Percentiles rank a stretch among this genome's conserved stretches.
phyloP scores from a whole-genome alignment of 2,797 vertebrate genomes.

The Basileuterus tristriatus region DNA sequence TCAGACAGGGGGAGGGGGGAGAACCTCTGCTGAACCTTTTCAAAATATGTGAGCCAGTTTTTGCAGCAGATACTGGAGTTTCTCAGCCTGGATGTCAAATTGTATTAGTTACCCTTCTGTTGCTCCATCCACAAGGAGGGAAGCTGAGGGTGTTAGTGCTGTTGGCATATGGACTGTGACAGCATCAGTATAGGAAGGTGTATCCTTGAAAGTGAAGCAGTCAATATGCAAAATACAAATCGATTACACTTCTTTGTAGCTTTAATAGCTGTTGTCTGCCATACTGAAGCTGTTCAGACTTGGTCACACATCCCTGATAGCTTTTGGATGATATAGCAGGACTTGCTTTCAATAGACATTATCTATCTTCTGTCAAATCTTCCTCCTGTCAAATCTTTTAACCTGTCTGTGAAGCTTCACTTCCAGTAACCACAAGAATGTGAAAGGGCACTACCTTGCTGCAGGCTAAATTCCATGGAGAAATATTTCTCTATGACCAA shows the following conservation, averaged over 20 bases:
- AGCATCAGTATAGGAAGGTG: neutral
- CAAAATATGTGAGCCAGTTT: neutral
- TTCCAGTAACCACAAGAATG: neutral
- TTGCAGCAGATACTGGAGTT: neutral
- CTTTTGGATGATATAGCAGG: neutral
- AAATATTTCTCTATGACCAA: neutral
- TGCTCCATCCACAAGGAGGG: neutral
- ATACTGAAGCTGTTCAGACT: neutral
- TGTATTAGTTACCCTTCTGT: neutral
- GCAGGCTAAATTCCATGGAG: neutral
- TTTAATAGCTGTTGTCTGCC: neutral
- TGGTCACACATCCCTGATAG: neutral
- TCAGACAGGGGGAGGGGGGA: neutral
- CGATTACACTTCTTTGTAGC: neutral
- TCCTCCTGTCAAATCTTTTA: constrained; percentile 2
- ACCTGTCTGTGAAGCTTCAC: neutral
- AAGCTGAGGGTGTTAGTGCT: neutral
- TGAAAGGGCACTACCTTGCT: neutral
- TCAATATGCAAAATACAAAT: constrained; percentile 33
- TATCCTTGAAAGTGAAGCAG: neutral
- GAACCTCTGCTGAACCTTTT: constrained; percentile 8
- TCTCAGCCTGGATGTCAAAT: neutral
- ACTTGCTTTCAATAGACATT: neutral
- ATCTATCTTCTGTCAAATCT: neutral
- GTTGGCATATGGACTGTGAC: neutral